Base-by-base conservation (phyloP, 2,797 vertebrate genomes). In the Enteromius treurensis region DNA sequence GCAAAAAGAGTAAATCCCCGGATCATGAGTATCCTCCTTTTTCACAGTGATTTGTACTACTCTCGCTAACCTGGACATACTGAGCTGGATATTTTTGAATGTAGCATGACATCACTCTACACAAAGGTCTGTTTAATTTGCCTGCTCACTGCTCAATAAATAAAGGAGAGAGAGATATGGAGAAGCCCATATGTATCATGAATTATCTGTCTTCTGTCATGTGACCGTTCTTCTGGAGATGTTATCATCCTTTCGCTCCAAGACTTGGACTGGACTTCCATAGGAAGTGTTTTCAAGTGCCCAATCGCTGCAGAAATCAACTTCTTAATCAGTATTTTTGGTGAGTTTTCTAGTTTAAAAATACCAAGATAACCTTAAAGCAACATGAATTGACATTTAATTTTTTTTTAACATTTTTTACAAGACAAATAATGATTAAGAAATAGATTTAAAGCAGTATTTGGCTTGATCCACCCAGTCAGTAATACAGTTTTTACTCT, bases 71-170 rank as follows among this genome's bases (percentile, higher is more conserved):
- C 68, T 58, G 15, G 60, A 82, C 29, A 70, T 45, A 82, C 53
- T 73, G 42, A 80, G 71, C 80, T 79, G 74, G 42, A 34, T 79
- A 89, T 90, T 85, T 90, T 58, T 90, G 92, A 94, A 94, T 94
- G 92, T 94, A 94, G 91, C 91, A 86, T 88, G 79, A 80, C 87
- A 87, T 91, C 74, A 76, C 68, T 78, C 60, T 83, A 81, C 70
- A 62, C 73, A 55, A 51, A 69, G 21, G 42, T 80, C 60, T 74
- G n/a, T 49, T 69, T 68, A 68, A 26, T 82, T 51, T 49, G 55
- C 67, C 49, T 79, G 81, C 47, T 77, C 34, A 79, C 32, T 64
- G 47, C 76, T 76, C 69, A 64, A 23, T 55, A 40, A 79, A 81
- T 17, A 51, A 62, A 10, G 8, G 67, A 77, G 47, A 51, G 10